A percentile compares a stretch with the other conserved stretches of the same genome.
phyloP scores from a whole-genome alignment of 2,797 vertebrate species.

The Catharus ustulatus region DNA sequence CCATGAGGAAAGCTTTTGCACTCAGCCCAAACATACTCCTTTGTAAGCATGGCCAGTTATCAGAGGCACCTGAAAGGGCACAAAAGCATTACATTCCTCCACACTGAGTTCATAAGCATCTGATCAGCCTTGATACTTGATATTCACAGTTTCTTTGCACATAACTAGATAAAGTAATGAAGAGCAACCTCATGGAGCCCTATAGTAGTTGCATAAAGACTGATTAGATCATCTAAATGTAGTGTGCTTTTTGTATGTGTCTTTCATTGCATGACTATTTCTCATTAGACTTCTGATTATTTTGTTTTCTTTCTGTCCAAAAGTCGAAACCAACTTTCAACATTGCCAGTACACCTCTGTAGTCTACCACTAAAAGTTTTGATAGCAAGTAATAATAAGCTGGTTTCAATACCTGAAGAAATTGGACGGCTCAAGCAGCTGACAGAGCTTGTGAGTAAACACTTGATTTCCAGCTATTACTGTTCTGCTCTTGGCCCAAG shows the following conservation, averaged over 20 bases:
- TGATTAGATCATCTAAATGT: not conserved
- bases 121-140: not conserved
- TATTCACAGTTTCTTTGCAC: not conserved
- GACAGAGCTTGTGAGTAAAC: constrained; percentile 89
- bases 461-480: not conserved
- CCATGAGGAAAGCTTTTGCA: not conserved
- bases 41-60: not conserved
- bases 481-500: not conserved
- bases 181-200: not conserved
- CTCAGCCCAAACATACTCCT: not conserved
- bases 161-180: not conserved
- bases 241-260: not conserved
- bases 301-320: constrained; percentile 25
- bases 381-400: constrained; percentile 96
- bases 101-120: not conserved
- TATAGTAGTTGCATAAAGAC: not conserved
- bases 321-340: constrained; percentile 96
- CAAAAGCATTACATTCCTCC: not conserved
- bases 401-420: constrained; percentile 93
- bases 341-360: constrained; percentile 88
- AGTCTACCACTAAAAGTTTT: constrained; percentile 92
- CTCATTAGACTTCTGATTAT: not conserved
- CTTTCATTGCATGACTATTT: not conserved
- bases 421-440: constrained; percentile 89
- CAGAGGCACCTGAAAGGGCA: not conserved